These are phyloP conservation scores for Sphaerodactylus townsendi DNA, from an alignment of 2,113 vertebrate genomes.

Conservation along the genomic window DNA sequence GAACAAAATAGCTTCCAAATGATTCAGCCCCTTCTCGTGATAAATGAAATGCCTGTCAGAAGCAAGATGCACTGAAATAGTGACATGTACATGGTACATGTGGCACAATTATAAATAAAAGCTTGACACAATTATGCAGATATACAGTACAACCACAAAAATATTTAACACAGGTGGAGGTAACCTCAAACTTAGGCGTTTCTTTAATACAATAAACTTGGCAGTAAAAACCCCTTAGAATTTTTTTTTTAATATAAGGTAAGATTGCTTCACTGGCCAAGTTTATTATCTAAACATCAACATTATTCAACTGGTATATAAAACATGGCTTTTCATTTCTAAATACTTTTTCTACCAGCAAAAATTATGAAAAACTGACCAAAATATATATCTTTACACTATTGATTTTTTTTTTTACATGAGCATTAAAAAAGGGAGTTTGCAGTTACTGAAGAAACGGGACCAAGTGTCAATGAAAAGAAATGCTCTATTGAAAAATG, in stretches of 20 bases:
- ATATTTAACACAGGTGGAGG: slow-evolving; percentile 80
- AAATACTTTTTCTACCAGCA: slow-evolving; percentile 77
- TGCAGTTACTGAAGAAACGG: slow-evolving; percentile 50
- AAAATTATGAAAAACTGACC: slow-evolving; percentile 77
- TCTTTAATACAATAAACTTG: slow-evolving; percentile 77
- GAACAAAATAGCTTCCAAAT: slow-evolving; percentile 77
- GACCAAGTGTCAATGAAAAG: slow-evolving; percentile 52
- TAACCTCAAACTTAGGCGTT: slow-evolving; percentile 79
- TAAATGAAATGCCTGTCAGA: slow-evolving; percentile 87
- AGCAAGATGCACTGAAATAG: slow-evolving; percentile 84
- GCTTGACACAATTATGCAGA: slow-evolving; percentile 79
- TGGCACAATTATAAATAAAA: slow-evolving; percentile 80
- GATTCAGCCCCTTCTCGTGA: slow-evolving; percentile 73
- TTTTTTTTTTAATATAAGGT: slow-evolving; percentile 55
- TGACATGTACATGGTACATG: slow-evolving; percentile 89
- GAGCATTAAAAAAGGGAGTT: slow-evolving; percentile 67
- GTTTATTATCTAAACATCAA: slow-evolving; percentile 77
- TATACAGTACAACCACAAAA: slow-evolving; percentile 84
- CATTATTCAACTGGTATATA: slow-evolving; percentile 80
- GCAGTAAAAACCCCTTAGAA: slow-evolving; percentile 73
- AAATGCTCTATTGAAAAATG: slow-evolving; percentile 75
- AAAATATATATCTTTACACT: slow-evolving; percentile 81
- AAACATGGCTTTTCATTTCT: slow-evolving; percentile 83
- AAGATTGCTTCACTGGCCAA: slow-evolving; percentile 69
- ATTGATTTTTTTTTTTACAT: slow-evolving; percentile 69